Percentiles rank a stretch among this genome's conserved stretches.
Conservation (phyloP, 1,140 invertebrate species). For the Hyposmocoma kahamanoa region DNA sequence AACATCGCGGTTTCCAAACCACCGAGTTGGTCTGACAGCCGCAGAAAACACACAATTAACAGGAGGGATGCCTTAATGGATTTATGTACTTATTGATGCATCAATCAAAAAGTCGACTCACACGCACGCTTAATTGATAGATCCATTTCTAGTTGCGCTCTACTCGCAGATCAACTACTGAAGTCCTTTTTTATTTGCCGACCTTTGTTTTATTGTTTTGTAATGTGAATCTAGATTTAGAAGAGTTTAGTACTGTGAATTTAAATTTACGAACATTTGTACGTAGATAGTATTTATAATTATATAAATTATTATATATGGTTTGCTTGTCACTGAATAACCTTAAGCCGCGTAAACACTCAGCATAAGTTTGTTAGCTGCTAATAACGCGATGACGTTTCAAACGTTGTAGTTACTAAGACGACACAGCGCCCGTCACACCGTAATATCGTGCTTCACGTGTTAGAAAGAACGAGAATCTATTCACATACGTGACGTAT, state of each 20-base stretch:
- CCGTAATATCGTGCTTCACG: no score
- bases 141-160: slow-evolving; percentile 39
- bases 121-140: slow-evolving; percentile 54
- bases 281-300: no score
- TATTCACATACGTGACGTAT: no score
- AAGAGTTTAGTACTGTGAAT: no score
- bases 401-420: background rate
- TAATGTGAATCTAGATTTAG: no score
- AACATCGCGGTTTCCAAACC: no score
- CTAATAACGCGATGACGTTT: slow-evolving; percentile 1
- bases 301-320: no score
- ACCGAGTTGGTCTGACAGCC: slow-evolving; percentile 43
- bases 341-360: background rate
- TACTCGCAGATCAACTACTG: slow-evolving; percentile 9
- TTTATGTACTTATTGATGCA: slow-evolving; percentile 65
- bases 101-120: slow-evolving; percentile 57
- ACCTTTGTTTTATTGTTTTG: slow-evolving; percentile 9
- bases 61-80: slow-evolving; percentile 58
- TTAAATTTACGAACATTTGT: no score
- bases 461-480: no score
- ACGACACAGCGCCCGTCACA: background rate
- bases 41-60: slow-evolving; percentile 60
- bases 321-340: no score
- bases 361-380: background rate
- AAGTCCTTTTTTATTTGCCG: slow-evolving; percentile 26